A percentile compares a stretch with the other conserved stretches of the same genome.
phyloP scores from a whole-genome alignment of 2,113 vertebrate species.

The Gorilla gorilla region DNA sequence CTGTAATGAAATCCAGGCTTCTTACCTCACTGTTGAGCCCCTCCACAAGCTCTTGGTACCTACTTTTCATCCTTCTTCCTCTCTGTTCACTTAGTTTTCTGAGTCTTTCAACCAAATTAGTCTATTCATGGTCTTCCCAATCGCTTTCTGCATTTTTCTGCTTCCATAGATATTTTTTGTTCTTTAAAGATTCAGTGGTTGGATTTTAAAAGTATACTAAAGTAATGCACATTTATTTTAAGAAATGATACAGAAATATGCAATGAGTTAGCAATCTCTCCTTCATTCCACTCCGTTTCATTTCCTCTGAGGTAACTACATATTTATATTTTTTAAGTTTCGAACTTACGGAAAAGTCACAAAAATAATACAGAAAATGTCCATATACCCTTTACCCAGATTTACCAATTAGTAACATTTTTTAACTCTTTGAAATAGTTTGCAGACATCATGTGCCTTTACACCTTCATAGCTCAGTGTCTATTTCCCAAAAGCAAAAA shows the following conservation, averaged over 20 bases:
- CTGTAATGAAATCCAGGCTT: conserved; percentile 22
- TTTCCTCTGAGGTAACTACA: neutral
- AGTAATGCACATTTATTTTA: neutral
- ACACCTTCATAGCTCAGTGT: neutral
- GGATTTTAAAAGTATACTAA: neutral
- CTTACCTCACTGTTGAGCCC: neutral
- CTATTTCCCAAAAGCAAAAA: conserved; percentile 34
- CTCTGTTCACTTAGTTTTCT: neutral
- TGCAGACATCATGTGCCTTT: neutral
- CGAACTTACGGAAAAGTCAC: neutral
- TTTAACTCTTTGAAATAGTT: neutral
- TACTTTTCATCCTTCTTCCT: neutral
- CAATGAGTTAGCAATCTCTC: neutral
- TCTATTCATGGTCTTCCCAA: neutral
- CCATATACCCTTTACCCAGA: neutral
- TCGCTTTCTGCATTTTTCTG: neutral
- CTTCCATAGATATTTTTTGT: neutral
- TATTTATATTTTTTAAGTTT: neutral
- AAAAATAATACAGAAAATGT: neutral
- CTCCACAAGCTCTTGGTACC: neutral
- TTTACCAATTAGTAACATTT: neutral
- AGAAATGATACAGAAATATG: neutral
- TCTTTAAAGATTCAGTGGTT: neutral
- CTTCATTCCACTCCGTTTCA: neutral
- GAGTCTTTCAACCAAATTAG: neutral